Percentiles rank a stretch among this genome's conserved stretches.
Conservation (phyloP, 2,113 vertebrate genomes). For the Narcine bancroftii region DNA sequence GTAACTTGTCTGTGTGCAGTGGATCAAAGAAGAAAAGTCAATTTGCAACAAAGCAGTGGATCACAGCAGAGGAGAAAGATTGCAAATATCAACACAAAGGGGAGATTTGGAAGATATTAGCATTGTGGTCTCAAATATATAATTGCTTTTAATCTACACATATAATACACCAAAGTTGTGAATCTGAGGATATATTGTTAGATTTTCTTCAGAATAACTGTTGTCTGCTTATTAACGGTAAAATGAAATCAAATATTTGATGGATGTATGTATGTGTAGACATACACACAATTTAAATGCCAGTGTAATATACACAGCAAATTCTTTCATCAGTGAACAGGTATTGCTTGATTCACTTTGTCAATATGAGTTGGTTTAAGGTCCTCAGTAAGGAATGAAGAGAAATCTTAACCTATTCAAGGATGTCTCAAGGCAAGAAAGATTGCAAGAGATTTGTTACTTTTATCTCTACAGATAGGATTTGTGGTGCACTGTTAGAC, state of each 20-base stretch:
- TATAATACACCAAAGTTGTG: background rate
- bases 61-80: background rate
- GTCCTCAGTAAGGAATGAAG: background rate
- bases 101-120: background rate
- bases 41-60: background rate
- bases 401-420: conserved; percentile 11
- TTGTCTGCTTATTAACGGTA: background rate
- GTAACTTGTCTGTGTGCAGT: background rate
- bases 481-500: too few species aligned
- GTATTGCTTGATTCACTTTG: background rate
- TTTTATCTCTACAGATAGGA: conserved; percentile 10
- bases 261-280: background rate
- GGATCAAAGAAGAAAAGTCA: background rate
- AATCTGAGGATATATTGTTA: background rate
- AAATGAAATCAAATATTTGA: background rate
- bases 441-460: conserved; percentile 17
- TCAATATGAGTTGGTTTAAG: background rate
- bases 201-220: background rate
- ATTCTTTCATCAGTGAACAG: background rate
- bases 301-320: background rate
- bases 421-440: conserved; percentile 8
- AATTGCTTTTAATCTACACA: background rate
- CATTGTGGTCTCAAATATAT: background rate
- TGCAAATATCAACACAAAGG: background rate
- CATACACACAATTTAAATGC: background rate